Conservation (phyloP, 2,888 invertebrate species). For the Tipula unca region DNA sequence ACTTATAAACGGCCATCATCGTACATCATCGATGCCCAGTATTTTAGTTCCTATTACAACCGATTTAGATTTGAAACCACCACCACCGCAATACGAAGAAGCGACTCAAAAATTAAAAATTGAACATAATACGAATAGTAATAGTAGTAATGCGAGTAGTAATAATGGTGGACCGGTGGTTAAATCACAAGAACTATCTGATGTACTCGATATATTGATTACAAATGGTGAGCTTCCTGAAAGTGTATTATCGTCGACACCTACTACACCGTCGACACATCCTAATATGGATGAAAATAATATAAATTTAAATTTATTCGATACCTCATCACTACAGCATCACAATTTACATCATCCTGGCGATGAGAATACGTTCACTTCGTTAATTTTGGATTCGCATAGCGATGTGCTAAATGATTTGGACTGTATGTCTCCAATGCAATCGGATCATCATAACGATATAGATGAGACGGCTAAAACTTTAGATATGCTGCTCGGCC, state of each 20-base stretch:
- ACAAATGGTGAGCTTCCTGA: conserved; percentile 88
- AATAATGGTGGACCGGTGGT: conserved; percentile 26
- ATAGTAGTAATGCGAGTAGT: conserved; percentile 20
- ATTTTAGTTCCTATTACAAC: conserved; percentile 44
- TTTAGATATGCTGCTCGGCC: conserved; percentile 38
- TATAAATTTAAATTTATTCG: conserved; percentile 26
- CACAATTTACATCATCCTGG: conserved; percentile 22
- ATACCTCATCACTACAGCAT: conserved; percentile 25
- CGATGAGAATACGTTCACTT: conserved; percentile 22
- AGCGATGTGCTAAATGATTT: conserved; percentile 26
- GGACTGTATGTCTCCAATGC: conserved; percentile 38
- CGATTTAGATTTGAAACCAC: conserved; percentile 33
- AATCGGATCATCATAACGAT: conserved; percentile 34
- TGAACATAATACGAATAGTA: conserved; percentile 29
- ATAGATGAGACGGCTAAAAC: conserved; percentile 38
- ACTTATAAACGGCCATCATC: conserved; percentile 44
- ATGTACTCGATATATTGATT: conserved; percentile 87
- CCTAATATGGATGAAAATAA: not conserved
- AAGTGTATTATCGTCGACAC: conserved; percentile 59
- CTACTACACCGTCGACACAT: conserved; percentile 35
- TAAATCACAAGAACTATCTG: conserved; percentile 45
- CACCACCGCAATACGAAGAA: conserved; percentile 64
- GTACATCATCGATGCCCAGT: conserved; percentile 51
- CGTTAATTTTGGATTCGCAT: conserved; percentile 25
- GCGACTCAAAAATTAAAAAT: conserved; percentile 49